These are phyloP conservation scores for Drosophila histrio DNA, from an alignment of 2,888 invertebrate genomes.

Conservation along the genomic window DNA sequence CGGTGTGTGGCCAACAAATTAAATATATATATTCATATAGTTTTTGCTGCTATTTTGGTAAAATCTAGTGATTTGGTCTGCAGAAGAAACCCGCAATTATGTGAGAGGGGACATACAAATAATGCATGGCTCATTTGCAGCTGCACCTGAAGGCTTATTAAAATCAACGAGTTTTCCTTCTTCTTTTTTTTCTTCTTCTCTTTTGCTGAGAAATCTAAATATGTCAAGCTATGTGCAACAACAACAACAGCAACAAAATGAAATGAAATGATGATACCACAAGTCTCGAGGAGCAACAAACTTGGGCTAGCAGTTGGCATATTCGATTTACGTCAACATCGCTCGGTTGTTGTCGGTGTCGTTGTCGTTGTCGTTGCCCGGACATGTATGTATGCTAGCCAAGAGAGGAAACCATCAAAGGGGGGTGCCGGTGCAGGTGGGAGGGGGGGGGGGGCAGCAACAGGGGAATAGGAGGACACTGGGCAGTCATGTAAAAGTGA, in stretches of 20 bases:
- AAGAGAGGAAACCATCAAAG: constrained; percentile 12
- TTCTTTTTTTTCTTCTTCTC: not conserved
- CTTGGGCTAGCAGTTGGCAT: constrained; percentile 66
- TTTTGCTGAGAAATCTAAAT: constrained; percentile 39
- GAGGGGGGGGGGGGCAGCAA: not conserved
- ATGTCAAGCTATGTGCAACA: constrained; percentile 15
- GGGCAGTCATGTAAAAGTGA: constrained; percentile 48
- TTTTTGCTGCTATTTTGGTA: constrained; percentile 13
- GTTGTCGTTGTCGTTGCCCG: constrained; percentile 43
- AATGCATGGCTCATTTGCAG: constrained; percentile 77
- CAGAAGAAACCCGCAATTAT: constrained; percentile 53
- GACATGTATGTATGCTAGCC: constrained; percentile 28
- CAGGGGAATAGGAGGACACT: not conserved
- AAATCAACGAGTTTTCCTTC: constrained; percentile 34
- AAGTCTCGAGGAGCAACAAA: constrained; percentile 63
- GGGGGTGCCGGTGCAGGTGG: not conserved
- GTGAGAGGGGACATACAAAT: constrained; percentile 46
- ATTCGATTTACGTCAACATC: constrained; percentile 76
- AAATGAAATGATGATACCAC: constrained; percentile 55
- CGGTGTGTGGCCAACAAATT: not conserved
- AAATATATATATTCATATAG: constrained; percentile 2
- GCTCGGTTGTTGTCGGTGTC: constrained; percentile 10
- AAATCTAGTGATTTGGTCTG: constrained; percentile 16
- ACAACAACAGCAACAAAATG: constrained; percentile 17
- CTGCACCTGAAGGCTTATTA: constrained; percentile 80